Conservation (phyloP, 1,140 invertebrate genomes). For the Chironomus tepperi region DNA sequence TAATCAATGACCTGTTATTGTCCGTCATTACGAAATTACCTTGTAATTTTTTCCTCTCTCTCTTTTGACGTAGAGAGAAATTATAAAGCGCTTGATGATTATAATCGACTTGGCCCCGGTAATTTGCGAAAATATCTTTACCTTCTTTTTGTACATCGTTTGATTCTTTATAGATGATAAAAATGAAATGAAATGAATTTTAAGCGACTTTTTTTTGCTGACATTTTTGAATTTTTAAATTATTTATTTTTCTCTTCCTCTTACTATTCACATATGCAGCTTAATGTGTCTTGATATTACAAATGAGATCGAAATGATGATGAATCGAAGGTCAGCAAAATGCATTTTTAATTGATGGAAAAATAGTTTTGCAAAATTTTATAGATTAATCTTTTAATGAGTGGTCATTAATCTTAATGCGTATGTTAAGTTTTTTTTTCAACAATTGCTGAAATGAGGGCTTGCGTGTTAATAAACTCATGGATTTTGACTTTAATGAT, state of each 20-base stretch:
- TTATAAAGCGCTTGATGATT: no score
- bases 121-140: background rate
- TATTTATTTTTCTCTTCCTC: background rate
- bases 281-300: background rate
- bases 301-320: background rate
- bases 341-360: background rate
- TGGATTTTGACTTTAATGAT: no score
- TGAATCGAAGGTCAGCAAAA: background rate
- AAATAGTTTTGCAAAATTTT: no score
- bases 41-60: background rate
- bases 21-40: slow-evolving; percentile 10
- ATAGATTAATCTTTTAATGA: no score
- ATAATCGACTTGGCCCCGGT: no score
- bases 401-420: no score
- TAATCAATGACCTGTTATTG: slow-evolving; percentile 18
- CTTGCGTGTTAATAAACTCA: no score
- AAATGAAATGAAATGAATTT: no score
- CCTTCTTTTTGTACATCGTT: background rate
- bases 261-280: slow-evolving; percentile 1
- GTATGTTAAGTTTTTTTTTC: no score
- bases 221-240: no score
- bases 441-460: no score
- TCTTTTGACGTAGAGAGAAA: background rate
- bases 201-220: no score
- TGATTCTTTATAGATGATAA: background rate